Conservation (phyloP, 2,797 vertebrate species). For the Lemur catta region DNA sequence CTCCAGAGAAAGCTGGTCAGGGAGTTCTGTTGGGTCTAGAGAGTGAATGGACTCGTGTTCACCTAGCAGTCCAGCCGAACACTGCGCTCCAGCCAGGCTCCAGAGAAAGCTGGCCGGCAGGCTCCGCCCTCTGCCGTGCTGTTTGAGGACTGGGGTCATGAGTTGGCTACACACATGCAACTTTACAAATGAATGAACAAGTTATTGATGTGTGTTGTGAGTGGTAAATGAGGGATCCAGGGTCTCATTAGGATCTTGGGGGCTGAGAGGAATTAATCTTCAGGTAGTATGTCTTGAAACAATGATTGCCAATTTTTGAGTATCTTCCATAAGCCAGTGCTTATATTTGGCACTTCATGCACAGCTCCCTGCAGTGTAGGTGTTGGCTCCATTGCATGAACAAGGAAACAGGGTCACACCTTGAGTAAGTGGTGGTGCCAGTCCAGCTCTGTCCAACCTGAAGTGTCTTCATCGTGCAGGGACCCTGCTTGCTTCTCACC, state of each 20-base stretch:
- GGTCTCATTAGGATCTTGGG: background rate
- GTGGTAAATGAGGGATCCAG: background rate
- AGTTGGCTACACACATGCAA: background rate
- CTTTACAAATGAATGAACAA: background rate
- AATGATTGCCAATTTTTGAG: background rate
- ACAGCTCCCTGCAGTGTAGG: background rate
- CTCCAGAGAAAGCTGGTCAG: background rate
- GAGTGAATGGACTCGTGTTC: background rate
- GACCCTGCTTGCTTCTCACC: background rate
- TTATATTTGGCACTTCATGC: background rate
- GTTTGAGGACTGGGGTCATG: background rate
- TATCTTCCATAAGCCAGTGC: background rate
- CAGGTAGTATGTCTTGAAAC: background rate
- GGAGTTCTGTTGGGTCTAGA: background rate
- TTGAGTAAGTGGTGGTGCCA: background rate
- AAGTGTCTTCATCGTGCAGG: accelerated
- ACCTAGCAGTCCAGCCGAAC: background rate
- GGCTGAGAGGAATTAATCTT: background rate
- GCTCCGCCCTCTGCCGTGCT: background rate
- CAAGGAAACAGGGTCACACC: background rate
- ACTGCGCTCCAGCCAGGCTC: background rate
- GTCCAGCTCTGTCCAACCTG: background rate
- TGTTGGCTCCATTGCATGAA: background rate
- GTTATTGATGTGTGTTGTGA: background rate
- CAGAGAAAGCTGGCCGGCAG: no score